These are phyloP conservation scores for Caenorhabditis sulstoni DNA, from an alignment of 2,888 invertebrate species.

Conservation along the genomic window DNA sequence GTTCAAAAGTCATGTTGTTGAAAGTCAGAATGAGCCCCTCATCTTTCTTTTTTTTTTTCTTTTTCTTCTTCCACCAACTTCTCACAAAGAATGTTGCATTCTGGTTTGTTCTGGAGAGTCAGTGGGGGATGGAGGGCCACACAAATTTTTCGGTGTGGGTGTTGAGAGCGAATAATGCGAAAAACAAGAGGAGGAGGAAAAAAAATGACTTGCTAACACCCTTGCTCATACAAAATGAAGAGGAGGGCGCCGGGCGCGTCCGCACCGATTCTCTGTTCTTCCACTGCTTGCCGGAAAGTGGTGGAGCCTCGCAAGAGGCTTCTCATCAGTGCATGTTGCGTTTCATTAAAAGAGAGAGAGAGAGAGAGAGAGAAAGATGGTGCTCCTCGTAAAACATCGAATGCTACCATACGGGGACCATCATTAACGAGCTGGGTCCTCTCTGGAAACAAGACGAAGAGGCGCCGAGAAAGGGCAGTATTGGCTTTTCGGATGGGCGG, in stretches of 20 bases:
- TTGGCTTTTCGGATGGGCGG: constrained; percentile 5
- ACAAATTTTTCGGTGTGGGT: too few relatives aligned
- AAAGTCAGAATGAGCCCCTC: too few relatives aligned
- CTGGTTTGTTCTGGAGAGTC: neutral
- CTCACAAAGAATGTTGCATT: constrained; percentile 21
- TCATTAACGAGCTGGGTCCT: constrained; percentile 42
- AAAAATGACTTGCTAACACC: constrained; percentile 29
- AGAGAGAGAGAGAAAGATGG: neutral
- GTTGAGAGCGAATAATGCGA: constrained; percentile 1
- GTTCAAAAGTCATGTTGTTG: neutral
- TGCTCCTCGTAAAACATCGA: constrained; percentile 49
- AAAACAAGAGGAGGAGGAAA: constrained; percentile 29
- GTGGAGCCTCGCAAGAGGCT: neutral
- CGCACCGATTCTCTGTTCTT: neutral
- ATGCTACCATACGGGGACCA: constrained; percentile 53
- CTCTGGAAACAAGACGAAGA: constrained; percentile 1
- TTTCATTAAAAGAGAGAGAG: constrained; percentile 50
- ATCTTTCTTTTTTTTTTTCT: too few relatives aligned
- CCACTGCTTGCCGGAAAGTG: constrained; percentile 14
- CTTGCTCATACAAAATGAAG: constrained; percentile 14
- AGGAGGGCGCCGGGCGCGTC: neutral
- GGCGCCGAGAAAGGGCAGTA: neutral
- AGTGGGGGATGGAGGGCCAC: neutral
- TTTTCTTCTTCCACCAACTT: too few relatives aligned
- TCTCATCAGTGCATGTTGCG: constrained; percentile 50